Conservation (phyloP, 2,113 vertebrate genomes). For the Daboia siamensis region DNA sequence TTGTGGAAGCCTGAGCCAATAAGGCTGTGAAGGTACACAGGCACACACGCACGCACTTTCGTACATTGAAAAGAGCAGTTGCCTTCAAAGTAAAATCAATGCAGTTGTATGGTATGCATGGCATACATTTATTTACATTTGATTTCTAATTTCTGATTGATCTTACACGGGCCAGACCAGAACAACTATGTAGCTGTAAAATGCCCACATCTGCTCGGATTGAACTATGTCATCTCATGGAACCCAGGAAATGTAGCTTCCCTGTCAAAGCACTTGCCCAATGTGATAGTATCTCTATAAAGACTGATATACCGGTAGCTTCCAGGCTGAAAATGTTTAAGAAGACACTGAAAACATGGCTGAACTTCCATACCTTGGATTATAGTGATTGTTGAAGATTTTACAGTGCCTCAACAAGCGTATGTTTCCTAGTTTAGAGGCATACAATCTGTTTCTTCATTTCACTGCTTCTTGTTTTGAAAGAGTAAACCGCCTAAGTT, state of each 20-base stretch:
- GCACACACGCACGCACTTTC: no score
- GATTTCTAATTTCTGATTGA: no score
- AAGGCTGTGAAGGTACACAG: no score
- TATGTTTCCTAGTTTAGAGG: neutral
- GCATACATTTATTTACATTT: no score
- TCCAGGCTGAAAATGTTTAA: neutral
- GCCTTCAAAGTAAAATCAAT: no score
- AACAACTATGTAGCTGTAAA: no score
- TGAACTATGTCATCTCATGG: neutral
- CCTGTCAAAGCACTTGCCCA: neutral
- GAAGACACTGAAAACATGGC: neutral
- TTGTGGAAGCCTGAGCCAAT: no score
- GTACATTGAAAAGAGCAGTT: no score
- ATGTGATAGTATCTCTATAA: neutral
- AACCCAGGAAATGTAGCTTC: neutral
- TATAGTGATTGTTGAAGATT: neutral
- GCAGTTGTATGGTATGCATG: no score
- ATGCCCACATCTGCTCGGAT: no score
- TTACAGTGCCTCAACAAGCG: neutral
- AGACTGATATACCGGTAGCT: neutral
- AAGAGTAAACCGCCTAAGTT: neutral
- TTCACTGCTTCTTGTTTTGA: neutral
- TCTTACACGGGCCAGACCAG: no score
- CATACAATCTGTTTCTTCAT: neutral
- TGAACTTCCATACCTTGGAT: neutral